Base-by-base conservation (phyloP, 2,797 vertebrate genomes). In the Artibeus lituratus region DNA sequence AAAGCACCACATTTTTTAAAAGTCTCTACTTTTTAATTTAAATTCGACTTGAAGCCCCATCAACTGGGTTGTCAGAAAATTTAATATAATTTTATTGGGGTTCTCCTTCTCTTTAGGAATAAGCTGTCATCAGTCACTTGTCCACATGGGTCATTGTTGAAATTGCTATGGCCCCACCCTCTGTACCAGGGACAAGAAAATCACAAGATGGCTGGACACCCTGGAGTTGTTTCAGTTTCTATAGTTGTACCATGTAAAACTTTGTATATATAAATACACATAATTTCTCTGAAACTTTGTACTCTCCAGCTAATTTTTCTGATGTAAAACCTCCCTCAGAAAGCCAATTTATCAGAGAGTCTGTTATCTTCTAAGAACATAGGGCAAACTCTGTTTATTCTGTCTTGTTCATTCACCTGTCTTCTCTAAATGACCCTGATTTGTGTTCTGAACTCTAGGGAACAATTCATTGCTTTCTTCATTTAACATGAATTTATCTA, bases 321-420 rank as follows among this genome's bases (percentile, higher is more conserved):
- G 39, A 70, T 76, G 65, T 24, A 57, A 93, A 97, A 55, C 37
- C 88, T 96, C 15, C 49, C 49, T 74, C 49, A 90, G 67, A 92
- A 53, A 88, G 87, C 87, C 94, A 87, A 53, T 85, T 95, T 96
- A 96, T 91, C 94, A 93, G 70, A 92, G n/a, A 91, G 62, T 10
- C 29, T 92, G 57, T 53, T 95, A 35, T 93, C 82, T 47, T 92
- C 51, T 90, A 62, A 44, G 87, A 97, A 51, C 88, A 90, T 72
- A 92, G 92, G 85, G 74, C 78, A 96, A 95, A 87, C 70, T 53
- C 16, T 44, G 24, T 55, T 62, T 74, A 53, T 88, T 94, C 53
- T 90, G 7, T 84, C 69, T 95, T 93, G 29, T 73, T 92, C 77
- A 55, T 53, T 96, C 29, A 83, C 74, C 49, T 90, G 59, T 80